Conservation (phyloP, 53 echinoderm and acorn worm genomes). For the Echinarachnius parma region DNA sequence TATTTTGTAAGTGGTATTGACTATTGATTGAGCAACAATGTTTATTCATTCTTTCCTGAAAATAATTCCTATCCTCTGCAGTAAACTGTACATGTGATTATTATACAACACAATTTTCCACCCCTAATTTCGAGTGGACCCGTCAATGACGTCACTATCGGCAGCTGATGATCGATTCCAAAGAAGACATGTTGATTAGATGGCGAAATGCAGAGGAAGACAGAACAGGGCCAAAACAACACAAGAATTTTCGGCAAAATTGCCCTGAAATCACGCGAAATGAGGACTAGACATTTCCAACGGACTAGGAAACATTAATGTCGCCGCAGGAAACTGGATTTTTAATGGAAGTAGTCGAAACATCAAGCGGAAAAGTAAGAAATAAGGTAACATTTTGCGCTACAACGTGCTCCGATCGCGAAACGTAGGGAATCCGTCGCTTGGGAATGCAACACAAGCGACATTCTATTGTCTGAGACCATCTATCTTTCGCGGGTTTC, state of each 20-base stretch:
- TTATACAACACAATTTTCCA: too few relatives aligned
- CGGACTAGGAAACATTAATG: slow-evolving; percentile 9
- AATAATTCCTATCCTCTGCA: too few relatives aligned
- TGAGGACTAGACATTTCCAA: slow-evolving; percentile 31
- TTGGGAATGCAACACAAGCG: slow-evolving; percentile 46
- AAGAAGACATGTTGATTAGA: slow-evolving; percentile 49
- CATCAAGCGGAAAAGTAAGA: slow-evolving; percentile 11
- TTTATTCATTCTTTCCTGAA: too few relatives aligned
- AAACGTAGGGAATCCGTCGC: slow-evolving; percentile 41
- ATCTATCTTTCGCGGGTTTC: slow-evolving; percentile 42
- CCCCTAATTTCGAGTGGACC: slow-evolving; percentile 12
- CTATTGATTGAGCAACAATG: too few relatives aligned
- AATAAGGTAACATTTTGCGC: slow-evolving; percentile 31
- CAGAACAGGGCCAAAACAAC: slow-evolving; percentile 18
- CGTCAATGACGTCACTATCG: slow-evolving; percentile 29
- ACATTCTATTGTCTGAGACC: slow-evolving; percentile 33
- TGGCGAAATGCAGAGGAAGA: slow-evolving; percentile 42
- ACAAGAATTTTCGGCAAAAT: slow-evolving; percentile 41
- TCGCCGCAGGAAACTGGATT: slow-evolving; percentile 7
- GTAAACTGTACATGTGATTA: too few relatives aligned
- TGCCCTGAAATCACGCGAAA: slow-evolving; percentile 31
- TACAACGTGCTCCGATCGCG: slow-evolving; percentile 33
- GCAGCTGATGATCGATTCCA: slow-evolving; percentile 41
- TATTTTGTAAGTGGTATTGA: too few relatives aligned
- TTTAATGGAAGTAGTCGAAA: slow-evolving; percentile 33